Evolutionary conservation across 1,140 invertebrate genomes (phyloP), one percentile per base, ranked within the genome.

Genomic region (Cephus cinctus): DNA sequence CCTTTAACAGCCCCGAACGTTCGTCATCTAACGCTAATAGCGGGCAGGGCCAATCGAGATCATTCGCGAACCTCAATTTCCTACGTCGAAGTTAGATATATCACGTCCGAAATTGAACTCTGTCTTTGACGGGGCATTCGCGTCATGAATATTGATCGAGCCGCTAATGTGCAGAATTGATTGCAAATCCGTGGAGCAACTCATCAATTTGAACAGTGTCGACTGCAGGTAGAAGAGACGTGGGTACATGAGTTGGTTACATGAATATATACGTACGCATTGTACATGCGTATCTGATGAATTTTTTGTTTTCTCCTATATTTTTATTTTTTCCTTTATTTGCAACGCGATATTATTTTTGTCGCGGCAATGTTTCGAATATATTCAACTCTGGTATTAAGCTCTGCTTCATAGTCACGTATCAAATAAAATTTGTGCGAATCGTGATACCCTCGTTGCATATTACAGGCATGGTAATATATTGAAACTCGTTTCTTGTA

Each of bases 91-190:
- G 49, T 61, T 59, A 27, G 25, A 27, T 63, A 67, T 57, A 65
- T 68, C 59, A 63, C 36, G 47, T 56, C 43, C 61, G 58, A 69
- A 65, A 72, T 70, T 66, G 66, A 65, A 69, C 61, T 65, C 60
- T 59, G 67, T 68, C 68, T 71, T 72, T 71, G 68, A 71, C 62
- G 54, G 52, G 47, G 43, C 45, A 41, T 47, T 47, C 51, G 53
- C 52, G 59, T 65, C 64, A 70, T 72, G 69, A 71, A 72, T 70
- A 70, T 71, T 71, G 63, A 72, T 70, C 57, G 31, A 16, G 46
- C 50, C 52, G 55, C 57, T 65, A 67, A 64, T 61, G 47, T 52
- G 52, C 38, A 51, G 54, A 65, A 67, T 67, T 66, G 63, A 66
- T 67, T 66, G 55, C 54, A 52, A 58, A 47, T 51, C 53, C 49